phyloP scores from a whole-genome alignment of 2,113 vertebrate species.

The Polypterus senegalus region DNA sequence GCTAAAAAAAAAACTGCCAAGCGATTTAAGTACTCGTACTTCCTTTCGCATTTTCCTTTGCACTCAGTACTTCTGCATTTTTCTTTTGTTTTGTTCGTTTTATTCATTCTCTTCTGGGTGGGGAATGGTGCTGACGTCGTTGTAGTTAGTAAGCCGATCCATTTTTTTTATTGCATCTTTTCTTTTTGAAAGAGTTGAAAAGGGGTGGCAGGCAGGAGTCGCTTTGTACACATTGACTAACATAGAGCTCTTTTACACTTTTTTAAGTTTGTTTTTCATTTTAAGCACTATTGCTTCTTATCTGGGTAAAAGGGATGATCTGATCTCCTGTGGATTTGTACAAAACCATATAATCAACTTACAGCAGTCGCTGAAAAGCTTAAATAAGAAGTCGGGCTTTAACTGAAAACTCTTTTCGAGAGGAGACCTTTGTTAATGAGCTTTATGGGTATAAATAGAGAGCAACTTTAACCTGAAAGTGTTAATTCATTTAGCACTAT shows the following conservation, averaged over 20 bases:
- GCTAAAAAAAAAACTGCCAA: too few relatives aligned
- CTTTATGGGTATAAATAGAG: too few relatives aligned
- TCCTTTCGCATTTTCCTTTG: not conserved
- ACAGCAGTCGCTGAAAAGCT: too few relatives aligned
- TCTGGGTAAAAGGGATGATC: constrained; percentile 20
- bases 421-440: too few relatives aligned
- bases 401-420: too few relatives aligned
- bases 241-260: constrained; percentile 14
- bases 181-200: too few relatives aligned
- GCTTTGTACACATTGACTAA: constrained; percentile 21
- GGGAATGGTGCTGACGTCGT: too few relatives aligned
- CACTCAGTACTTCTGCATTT: not conserved
- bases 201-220: constrained; percentile 12
- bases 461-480: too few relatives aligned
- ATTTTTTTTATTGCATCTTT: not conserved
- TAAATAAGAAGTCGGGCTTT: too few relatives aligned
- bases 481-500: too few relatives aligned
- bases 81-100: not conserved
- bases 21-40: not conserved
- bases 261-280: constrained; percentile 23
- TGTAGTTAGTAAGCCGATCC: not conserved
- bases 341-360: too few relatives aligned
- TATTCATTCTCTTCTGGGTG: too few relatives aligned
- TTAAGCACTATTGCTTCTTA: constrained; percentile 23
- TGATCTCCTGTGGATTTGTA: constrained; percentile 10